phyloP scores from a whole-genome alignment of 2,888 invertebrate species.

The Drosophila infuscata region DNA sequence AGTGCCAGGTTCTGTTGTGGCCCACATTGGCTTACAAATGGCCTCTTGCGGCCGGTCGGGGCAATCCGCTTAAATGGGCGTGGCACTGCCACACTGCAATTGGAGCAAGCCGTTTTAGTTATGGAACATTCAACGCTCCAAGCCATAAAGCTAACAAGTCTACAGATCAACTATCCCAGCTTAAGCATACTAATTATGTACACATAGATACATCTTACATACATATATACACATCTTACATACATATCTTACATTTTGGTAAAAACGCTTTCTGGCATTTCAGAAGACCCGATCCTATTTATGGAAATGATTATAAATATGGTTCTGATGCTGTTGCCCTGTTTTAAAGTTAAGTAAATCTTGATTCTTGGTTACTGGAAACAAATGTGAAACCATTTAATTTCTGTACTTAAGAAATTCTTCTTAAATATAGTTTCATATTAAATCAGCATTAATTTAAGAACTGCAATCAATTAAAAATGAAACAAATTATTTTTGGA shows the following conservation, averaged over 20 bases:
- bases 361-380: not conserved
- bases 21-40: slow-evolving; percentile 51
- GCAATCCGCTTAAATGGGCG: slow-evolving; percentile 54
- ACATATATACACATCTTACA: not conserved
- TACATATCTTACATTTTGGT: no score
- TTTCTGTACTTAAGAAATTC: not conserved
- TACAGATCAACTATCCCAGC: slow-evolving; percentile 1
- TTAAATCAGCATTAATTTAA: no score
- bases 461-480: no score
- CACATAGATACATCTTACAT: not conserved
- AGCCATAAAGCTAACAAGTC: slow-evolving; percentile 5
- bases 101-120: slow-evolving; percentile 45
- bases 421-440: not conserved
- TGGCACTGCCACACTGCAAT: slow-evolving; percentile 39
- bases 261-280: not conserved
- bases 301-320: not conserved
- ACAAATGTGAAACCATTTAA: not conserved
- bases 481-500: not conserved
- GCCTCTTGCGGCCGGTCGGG: slow-evolving; percentile 20
- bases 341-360: not conserved
- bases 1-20: slow-evolving; percentile 61
- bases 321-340: not conserved
- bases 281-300: not conserved
- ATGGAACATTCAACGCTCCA: slow-evolving; percentile 27
- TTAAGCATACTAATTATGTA: not conserved